Conservation (phyloP, 1,140 invertebrate genomes). For the Pygmarrhopalites habei region DNA sequence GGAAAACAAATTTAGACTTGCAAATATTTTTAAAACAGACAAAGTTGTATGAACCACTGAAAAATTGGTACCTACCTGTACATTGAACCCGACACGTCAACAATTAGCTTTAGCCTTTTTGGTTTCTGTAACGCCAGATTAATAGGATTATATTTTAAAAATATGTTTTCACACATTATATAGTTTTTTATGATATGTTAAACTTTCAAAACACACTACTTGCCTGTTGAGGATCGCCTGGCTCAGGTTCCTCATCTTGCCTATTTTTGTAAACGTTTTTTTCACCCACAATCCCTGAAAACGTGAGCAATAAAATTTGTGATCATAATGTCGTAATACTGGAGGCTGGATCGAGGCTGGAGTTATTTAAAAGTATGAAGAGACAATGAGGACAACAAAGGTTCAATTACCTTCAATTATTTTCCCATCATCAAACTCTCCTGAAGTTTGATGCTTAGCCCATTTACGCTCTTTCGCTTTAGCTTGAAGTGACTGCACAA, state of each 20-base stretch:
- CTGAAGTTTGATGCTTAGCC: conserved; percentile 83
- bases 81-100: conserved; percentile 94
- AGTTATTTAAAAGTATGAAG: no score
- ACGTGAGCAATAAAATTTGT: no score
- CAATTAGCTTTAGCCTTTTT: conserved; percentile 77
- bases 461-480: conserved; percentile 90
- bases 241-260: conserved; percentile 72
- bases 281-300: conserved; percentile 72
- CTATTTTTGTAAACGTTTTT: conserved; percentile 80
- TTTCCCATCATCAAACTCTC: conserved; percentile 91
- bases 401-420: conserved; percentile 73
- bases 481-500: conserved; percentile 69
- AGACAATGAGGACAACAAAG: not conserved
- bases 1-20: not conserved
- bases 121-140: no score
- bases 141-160: no score
- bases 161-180: no score
- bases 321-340: no score
- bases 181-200: no score
- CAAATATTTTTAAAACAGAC: not conserved
- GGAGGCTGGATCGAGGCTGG: no score
- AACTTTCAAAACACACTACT: no score
- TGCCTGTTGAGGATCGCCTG: conserved; percentile 71
- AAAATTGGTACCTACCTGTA: conserved; percentile 59
- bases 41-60: no score